Conservation (phyloP, 2,888 invertebrate species). For the Idaea dimidiata region DNA sequence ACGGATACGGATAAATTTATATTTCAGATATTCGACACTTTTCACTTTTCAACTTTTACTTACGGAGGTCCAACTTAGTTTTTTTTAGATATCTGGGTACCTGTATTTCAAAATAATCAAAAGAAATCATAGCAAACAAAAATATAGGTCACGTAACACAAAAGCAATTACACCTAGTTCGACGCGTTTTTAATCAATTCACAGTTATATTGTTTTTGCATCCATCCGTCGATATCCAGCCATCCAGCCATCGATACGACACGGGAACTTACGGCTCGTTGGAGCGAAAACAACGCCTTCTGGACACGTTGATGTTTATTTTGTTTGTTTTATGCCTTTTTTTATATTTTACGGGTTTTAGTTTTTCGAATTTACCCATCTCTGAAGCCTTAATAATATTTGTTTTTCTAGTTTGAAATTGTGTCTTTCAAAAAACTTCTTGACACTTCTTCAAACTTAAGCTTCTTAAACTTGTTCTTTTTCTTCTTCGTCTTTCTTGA, state of each 20-base stretch:
- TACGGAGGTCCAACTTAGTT: neutral
- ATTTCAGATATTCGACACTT: no score
- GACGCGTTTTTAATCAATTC: neutral
- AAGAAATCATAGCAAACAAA: neutral
- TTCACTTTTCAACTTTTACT: no score
- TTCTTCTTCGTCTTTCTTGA: no score
- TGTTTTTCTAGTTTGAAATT: no score
- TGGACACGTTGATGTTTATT: neutral
- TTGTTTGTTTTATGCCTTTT: neutral
- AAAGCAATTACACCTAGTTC: slow-evolving; percentile 1
- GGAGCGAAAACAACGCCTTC: neutral
- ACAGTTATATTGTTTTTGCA: neutral
- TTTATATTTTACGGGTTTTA: neutral
- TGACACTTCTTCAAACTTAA: no score
- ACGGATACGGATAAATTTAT: no score
- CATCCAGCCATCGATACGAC: neutral
- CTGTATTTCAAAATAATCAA: neutral
- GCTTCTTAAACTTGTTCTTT: no score
- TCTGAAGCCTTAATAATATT: neutral
- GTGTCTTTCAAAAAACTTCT: no score
- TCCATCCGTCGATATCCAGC: neutral
- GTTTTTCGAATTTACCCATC: neutral
- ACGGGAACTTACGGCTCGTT: neutral
- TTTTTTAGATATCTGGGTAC: neutral
- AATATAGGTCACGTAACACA: neutral